These are phyloP conservation scores for Eupithecia subfuscata DNA, from an alignment of 2,888 invertebrate genomes.

Conservation along the genomic window DNA sequence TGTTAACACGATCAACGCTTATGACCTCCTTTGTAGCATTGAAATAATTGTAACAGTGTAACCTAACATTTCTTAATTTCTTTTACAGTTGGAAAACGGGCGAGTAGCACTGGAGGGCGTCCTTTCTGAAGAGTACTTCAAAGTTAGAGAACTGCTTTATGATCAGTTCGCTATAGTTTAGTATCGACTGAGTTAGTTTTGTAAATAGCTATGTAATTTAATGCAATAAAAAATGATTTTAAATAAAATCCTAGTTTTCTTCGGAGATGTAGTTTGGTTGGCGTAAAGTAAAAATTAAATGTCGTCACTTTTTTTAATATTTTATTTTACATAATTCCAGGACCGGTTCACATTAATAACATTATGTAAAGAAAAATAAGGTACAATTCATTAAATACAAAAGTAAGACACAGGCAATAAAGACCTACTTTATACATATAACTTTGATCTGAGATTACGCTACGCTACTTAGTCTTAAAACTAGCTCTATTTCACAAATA, in stretches of 20 bases:
- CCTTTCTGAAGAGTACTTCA: conserved; percentile 97
- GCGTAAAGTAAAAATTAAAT: conserved; percentile 39
- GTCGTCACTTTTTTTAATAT: conserved; percentile 62
- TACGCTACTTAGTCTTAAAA: conserved; percentile 49
- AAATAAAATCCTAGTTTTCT: not conserved
- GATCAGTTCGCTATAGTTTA: conserved; percentile 98
- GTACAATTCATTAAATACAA: conserved; percentile 70
- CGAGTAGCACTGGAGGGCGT: conserved; percentile 97
- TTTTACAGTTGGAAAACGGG: conserved; percentile 93
- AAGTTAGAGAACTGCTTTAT: conserved; percentile 95
- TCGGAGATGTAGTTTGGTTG: not conserved
- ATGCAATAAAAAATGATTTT: conserved; percentile 6
- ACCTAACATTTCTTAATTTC: conserved; percentile 12
- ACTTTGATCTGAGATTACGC: conserved; percentile 68
- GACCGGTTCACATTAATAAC: conserved; percentile 75
- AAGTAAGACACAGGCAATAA: conserved; percentile 66
- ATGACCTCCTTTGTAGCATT: not conserved
- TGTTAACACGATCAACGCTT: too few relatives aligned
- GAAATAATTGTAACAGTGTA: not conserved
- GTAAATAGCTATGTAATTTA: conserved; percentile 26
- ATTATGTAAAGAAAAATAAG: conserved; percentile 75
- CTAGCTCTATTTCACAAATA: conserved; percentile 40
- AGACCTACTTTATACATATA: conserved; percentile 43
- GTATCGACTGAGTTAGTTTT: conserved; percentile 29
- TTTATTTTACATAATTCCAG: conserved; percentile 74